A percentile compares a stretch with the other conserved stretches of the same genome.
phyloP scores from a whole-genome alignment of 2,113 vertebrate species.

The Cephalophus harveyi region DNA sequence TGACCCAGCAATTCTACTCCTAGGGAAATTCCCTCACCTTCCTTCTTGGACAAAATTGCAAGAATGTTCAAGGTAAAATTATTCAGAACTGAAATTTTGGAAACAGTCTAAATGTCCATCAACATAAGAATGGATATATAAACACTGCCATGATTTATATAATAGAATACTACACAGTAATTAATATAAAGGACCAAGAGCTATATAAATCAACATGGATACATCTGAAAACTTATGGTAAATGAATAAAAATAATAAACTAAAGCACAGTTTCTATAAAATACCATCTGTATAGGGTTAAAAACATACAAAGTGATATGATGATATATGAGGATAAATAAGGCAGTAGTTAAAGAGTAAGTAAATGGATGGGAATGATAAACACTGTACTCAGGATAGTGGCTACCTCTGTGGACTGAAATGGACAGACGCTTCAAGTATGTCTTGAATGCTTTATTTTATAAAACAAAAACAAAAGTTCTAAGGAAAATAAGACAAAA shows the following conservation, averaged over 20 bases:
- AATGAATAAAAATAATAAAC: conserved; percentile 3
- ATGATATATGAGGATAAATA: neutral
- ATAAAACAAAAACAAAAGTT: neutral
- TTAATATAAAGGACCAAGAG: neutral
- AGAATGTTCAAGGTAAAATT: neutral
- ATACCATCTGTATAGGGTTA: neutral
- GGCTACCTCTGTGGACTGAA: neutral
- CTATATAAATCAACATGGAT: neutral
- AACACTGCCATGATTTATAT: neutral
- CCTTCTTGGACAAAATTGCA: neutral
- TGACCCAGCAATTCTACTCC: neutral
- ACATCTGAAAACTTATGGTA: neutral
- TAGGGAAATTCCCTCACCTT: neutral
- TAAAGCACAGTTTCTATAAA: neutral
- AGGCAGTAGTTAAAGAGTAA: neutral
- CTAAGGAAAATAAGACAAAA: neutral
- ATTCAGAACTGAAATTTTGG: neutral
- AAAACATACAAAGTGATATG: neutral
- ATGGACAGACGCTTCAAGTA: neutral
- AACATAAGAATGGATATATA: neutral
- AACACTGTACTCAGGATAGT: neutral
- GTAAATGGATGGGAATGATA: neutral
- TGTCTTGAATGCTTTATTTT: neutral
- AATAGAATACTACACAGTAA: neutral
- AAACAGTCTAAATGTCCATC: neutral